A percentile compares a stretch with the other conserved stretches of the same genome.
These are phyloP conservation scores for Crocidura indochinensis DNA, from an alignment of 2,797 vertebrate genomes.

Conservation along the genomic window DNA sequence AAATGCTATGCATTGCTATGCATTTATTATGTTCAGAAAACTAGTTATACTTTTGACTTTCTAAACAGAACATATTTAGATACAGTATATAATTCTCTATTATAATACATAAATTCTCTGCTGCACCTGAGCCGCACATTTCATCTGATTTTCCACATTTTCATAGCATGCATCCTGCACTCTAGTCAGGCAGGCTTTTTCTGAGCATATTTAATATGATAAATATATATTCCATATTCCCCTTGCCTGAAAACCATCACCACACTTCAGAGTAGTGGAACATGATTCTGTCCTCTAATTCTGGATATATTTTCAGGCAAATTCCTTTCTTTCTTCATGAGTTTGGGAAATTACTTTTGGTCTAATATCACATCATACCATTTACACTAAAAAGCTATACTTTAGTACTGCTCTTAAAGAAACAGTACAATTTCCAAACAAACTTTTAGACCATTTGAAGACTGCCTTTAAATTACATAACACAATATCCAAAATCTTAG, in stretches of 20 bases:
- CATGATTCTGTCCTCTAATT: background rate
- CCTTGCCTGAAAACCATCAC: background rate
- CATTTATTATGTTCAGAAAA: constrained; percentile 22
- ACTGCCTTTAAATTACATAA: background rate
- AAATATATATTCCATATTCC: background rate
- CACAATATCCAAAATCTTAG: background rate
- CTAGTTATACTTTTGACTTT: constrained; percentile 4
- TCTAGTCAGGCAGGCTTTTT: background rate
- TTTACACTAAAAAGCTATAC: background rate
- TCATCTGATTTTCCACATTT: background rate
- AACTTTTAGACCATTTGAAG: background rate
- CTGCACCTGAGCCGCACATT: background rate
- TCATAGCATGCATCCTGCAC: background rate
- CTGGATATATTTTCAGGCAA: background rate
- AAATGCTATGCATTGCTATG: background rate
- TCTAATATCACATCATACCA: background rate
- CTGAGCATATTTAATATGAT: background rate
- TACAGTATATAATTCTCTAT: background rate
- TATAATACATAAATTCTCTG: constrained; percentile 14
- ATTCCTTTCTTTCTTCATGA: background rate
- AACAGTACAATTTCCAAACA: background rate
- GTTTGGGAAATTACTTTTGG: background rate
- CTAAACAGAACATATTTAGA: background rate
- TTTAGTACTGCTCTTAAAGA: background rate
- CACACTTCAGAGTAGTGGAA: background rate